Evolutionary conservation across 2,113 vertebrate genomes (phyloP), one percentile per base, ranked within the genome.

Genomic region (Perognathus longimembris): DNA sequence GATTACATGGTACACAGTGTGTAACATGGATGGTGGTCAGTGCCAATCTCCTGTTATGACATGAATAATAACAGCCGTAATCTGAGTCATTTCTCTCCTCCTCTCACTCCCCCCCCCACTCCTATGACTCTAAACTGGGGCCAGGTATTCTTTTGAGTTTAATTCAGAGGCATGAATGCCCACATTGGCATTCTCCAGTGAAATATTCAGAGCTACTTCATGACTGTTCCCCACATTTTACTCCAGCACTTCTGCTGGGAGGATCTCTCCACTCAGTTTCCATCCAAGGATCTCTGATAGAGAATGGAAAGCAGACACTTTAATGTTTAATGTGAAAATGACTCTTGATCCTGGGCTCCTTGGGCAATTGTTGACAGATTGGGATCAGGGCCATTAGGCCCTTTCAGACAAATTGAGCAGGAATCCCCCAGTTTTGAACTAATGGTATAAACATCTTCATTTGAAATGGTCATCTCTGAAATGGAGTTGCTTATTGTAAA

Each of bases 311-410:
- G 64, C 83, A 95, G 67, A 17, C 6, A 36, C 57, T 82, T 96
- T 36, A 38, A 93, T 95, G 69, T 92, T 90, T 3, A 83, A 74
- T 89, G 95, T 78, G 94, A 85, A 95, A 96, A 85, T 93, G 93
- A 86, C 18, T 20, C 14, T 93, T 78, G 74, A 42, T 34, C 32
- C 75, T 61, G 82, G 38, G 79, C 4, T 83, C 11, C 42, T 92
- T 95, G 40, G 42, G 86, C 74, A 42, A 82, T 94, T 61, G 42
- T 86, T 93, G 83, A 88, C 17, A 91, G 45, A 11, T n/a, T 0
- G 30, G 15, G 67, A 26, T 92, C 88, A 36, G 74, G 90, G 78
- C n/a, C 15, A 66, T 80, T 8, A n/a, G 0, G 61, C 6, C 87
- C 6, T 93, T 26, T 83, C 81, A 6, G 71, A 5, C 63, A 34